Evolutionary conservation across 2,797 vertebrate genomes (phyloP), one percentile per base, ranked within the genome.

Genomic region (Peromyscus attwateri): DNA sequence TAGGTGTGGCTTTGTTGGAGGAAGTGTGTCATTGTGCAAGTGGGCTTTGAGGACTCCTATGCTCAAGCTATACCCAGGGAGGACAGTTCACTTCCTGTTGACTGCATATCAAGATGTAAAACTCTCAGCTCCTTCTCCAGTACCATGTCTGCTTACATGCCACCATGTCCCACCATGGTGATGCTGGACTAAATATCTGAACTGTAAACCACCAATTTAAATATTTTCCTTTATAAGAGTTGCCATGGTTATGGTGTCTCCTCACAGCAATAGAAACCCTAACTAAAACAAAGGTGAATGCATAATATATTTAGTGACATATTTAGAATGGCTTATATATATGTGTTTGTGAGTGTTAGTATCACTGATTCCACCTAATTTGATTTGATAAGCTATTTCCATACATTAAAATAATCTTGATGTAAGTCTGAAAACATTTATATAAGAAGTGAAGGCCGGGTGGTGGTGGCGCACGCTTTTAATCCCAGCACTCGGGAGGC

Each of bases 391-490:
- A 95, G 85, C 1, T 82, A 84, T 83, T 75, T 92, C 17, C 2
- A 77, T 83, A 94, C 75, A 64, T 21, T 55, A 8, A 79, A 85
- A 52, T 89, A 70, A 79, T 66, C 77, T 57, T 49, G n/a, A 82
- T 68, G 3, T 92, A 79, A 75, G 16, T 91, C 76, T 43, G 64
- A 92, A 92, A 84, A 60, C 66, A 64, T 84, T 91, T 97, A 40
- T 55, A 7, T 79, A 23, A 75, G 6, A 19, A 62, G n/a, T 92
- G 68, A 95, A 77, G 34, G 49, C 49, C 49, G 10, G 49, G 49
- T 9, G 49, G 49, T 49, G 49, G 49, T 49, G 49, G 49, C 46
- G 8, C 49, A 12, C 11, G 11, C 49, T 11, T 49, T 49, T 49
- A 49, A 49, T 49, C 49, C 49, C 49, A 49, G 49, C 49, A 49